phyloP scores from a whole-genome alignment of 2,888 invertebrate genomes.

The Trypoxylon attenuatum region DNA sequence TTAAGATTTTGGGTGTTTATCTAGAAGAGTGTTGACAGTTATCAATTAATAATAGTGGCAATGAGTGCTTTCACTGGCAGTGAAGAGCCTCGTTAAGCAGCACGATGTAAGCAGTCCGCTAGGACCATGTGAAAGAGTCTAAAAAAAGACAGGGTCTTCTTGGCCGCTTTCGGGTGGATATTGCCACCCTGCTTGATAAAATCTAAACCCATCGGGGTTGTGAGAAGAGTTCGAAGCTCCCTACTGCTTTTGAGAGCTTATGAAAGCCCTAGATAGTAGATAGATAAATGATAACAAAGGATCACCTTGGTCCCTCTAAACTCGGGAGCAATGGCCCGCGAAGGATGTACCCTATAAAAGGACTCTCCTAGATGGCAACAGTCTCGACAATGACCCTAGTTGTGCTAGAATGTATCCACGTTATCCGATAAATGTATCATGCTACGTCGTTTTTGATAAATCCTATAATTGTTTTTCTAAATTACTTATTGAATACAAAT shows the following conservation, averaged over 20 bases:
- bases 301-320: conserved; percentile 15
- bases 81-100: conserved; percentile 14
- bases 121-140: conserved; percentile 34
- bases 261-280: conserved; percentile 24
- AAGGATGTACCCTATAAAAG: not conserved
- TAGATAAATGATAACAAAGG: conserved; percentile 38
- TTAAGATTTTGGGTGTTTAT: too few species aligned
- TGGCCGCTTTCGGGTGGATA: conserved; percentile 44
- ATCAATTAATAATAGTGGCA: conserved; percentile 27
- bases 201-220: conserved; percentile 36
- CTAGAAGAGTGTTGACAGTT: conserved; percentile 15
- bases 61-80: conserved; percentile 7
- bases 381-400: not conserved
- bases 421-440: not conserved
- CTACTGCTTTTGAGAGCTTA: conserved; percentile 28
- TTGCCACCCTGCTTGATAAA: conserved; percentile 30
- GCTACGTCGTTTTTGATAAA: too few species aligned
- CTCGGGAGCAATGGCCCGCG: conserved; percentile 7
- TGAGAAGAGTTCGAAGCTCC: conserved; percentile 19
- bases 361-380: not conserved
- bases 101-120: conserved; percentile 41
- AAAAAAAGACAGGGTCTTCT: conserved; percentile 28
- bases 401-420: not conserved
- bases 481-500: not conserved
- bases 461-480: too few species aligned